Evolutionary conservation across 2,113 vertebrate genomes (phyloP).

Genomic region (Pollachius pollachius): DNA sequence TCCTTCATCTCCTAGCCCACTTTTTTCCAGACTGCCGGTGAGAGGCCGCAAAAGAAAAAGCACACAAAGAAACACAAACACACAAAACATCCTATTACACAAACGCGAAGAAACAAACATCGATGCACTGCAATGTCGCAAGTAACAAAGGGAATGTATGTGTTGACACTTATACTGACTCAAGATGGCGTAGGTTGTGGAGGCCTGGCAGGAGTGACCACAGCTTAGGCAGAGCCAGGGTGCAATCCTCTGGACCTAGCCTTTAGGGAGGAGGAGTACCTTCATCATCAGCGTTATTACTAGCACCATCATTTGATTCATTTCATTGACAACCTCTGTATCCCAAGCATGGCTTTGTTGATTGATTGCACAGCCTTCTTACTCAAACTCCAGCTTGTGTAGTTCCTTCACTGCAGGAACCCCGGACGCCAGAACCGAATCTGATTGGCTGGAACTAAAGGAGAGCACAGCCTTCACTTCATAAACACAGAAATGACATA

Average conservation of each 20-base stretch:
- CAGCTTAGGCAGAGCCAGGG: slow-evolving; percentile 75
- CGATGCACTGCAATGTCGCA: not conserved
- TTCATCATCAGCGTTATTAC: not conserved
- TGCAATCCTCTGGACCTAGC: slow-evolving; percentile 76
- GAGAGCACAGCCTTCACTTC: not conserved
- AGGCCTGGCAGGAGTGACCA: slow-evolving; percentile 80
- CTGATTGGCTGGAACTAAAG: slow-evolving; percentile 43
- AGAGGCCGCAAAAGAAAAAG: not conserved
- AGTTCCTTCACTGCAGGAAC: slow-evolving; percentile 84
- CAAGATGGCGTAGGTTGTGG: slow-evolving; percentile 79
- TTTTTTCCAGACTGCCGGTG: slow-evolving; percentile 83
- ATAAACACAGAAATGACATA: too few species aligned
- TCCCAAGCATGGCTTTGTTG: not conserved
- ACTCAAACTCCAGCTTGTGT: slow-evolving; percentile 81
- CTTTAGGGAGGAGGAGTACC: slow-evolving; percentile 33
- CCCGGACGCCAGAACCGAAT: slow-evolving; percentile 53
- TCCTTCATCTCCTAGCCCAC: slow-evolving; percentile 84
- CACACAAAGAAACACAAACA: slow-evolving; percentile 1
- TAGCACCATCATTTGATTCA: not conserved
- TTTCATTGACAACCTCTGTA: not conserved
- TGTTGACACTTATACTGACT: slow-evolving; percentile 70
- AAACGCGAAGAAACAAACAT: not conserved
- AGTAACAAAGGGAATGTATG: not conserved
- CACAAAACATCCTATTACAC: not conserved
- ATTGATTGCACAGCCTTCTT: slow-evolving; percentile 27